Percentiles rank a stretch among this genome's conserved stretches.
phyloP scores from a whole-genome alignment of 2,113 vertebrate genomes.

The Drymodes brunneopygia region DNA sequence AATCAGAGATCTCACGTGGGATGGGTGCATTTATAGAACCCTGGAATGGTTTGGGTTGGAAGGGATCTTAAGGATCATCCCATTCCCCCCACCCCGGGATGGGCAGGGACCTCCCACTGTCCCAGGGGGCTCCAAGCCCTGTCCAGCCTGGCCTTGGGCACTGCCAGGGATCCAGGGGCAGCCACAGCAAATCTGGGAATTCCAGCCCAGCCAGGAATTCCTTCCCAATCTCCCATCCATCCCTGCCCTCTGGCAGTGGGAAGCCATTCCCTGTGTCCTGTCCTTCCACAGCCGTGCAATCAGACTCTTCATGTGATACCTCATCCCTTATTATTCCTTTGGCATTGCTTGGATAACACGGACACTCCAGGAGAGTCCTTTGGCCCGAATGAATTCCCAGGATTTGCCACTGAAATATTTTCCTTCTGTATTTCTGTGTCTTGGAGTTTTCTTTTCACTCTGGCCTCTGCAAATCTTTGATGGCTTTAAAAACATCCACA shows the following conservation, averaged over 20 bases:
- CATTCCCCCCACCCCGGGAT: neutral
- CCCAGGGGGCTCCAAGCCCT: fast-evolving
- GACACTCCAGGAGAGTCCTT: neutral
- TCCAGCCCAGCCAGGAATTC: neutral
- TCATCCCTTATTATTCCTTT: neutral
- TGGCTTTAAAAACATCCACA: neutral
- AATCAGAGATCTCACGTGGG: neutral
- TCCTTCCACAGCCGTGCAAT: neutral
- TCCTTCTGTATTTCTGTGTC: neutral
- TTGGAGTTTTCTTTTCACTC: neutral
- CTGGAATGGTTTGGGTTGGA: neutral
- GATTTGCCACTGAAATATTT: neutral
- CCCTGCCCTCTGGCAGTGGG: neutral
- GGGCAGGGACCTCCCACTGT: neutral
- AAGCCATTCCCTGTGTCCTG: neutral
- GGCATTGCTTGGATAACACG: neutral
- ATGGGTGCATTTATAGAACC: neutral
- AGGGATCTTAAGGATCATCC: neutral
- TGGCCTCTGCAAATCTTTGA: neutral
- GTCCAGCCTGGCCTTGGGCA: fast-evolving
- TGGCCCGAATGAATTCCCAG: neutral
- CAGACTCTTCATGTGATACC: neutral
- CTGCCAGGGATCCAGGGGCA: neutral
- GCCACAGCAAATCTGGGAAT: neutral
- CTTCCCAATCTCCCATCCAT: neutral